These are phyloP conservation scores for Scaptomyza pallida DNA, from an alignment of 1,140 invertebrate species.

Conservation along the genomic window DNA sequence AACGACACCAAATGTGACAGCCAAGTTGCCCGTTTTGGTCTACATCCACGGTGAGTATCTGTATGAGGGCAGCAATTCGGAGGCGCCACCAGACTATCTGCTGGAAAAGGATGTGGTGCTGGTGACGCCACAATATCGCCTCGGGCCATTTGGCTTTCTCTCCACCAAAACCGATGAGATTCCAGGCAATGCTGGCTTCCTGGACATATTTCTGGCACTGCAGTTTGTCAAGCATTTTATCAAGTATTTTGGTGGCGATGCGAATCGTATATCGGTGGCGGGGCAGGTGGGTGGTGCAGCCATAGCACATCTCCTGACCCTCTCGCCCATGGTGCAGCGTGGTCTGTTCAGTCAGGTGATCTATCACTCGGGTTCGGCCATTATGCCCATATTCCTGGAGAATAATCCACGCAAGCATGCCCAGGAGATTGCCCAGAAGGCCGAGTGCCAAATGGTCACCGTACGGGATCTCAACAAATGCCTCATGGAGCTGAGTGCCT, in stretches of 20 bases:
- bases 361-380: constrained; percentile 79
- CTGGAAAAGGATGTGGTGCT: constrained; percentile 90
- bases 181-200: constrained; percentile 89
- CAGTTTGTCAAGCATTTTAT: constrained; percentile 88
- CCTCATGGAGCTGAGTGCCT: constrained; percentile 68
- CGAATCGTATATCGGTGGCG: constrained; percentile 86
- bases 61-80: constrained; percentile 84
- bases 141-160: constrained; percentile 86
- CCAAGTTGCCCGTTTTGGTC: constrained; percentile 68
- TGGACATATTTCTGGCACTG: constrained; percentile 87
- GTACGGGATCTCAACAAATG: constrained; percentile 75
- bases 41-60: constrained; percentile 83
- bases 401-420: constrained; percentile 76
- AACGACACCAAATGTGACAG: constrained; percentile 71
- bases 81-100: constrained; percentile 89
- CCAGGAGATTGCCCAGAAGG: constrained; percentile 73
- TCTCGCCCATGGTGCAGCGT: constrained; percentile 82
- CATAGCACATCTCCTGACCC: constrained; percentile 84
- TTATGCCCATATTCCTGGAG: constrained; percentile 80
- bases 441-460: constrained; percentile 70
- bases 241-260: constrained; percentile 88
- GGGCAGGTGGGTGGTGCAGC: constrained; percentile 87
- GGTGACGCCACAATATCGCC: constrained; percentile 92
- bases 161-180: constrained; percentile 85
- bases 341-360: constrained; percentile 79